Conservation (phyloP, 2,113 vertebrate species). For the Puma concolor region DNA sequence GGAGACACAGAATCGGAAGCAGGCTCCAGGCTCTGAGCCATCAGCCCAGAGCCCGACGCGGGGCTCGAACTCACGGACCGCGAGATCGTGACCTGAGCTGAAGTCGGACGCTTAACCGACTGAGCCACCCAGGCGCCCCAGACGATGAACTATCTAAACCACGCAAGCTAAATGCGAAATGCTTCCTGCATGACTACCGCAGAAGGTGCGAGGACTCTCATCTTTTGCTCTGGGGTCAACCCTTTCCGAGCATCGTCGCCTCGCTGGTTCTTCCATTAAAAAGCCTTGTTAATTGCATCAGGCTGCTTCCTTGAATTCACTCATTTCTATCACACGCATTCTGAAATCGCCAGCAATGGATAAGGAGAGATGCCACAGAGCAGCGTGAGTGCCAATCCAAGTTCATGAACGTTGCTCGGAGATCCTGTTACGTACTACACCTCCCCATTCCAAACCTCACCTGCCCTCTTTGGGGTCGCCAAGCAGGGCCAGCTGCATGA, state of each 20-base stretch:
- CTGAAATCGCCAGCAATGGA: conserved; percentile 44
- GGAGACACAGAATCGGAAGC: no score
- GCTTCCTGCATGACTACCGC: background rate
- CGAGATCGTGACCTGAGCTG: no score
- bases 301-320: conserved; percentile 13
- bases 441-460: background rate
- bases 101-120: no score
- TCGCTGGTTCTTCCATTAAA: background rate
- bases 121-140: background rate
- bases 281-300: conserved; percentile 43
- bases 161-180: conserved; percentile 6
- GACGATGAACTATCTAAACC: background rate
- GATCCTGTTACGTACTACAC: conserved; percentile 1
- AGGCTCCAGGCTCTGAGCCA: no score
- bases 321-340: conserved; percentile 18
- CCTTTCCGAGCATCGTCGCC: background rate
- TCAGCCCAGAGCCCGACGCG: no score
- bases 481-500: background rate
- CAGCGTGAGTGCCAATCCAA: conserved; percentile 13
- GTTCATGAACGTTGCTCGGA: conserved; percentile 2
- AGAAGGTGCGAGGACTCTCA: conserved; percentile 2
- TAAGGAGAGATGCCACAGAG: conserved; percentile 13
- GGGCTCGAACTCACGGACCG: no score
- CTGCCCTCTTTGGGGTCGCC: background rate
- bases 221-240: background rate